Percentiles rank a stretch among this genome's conserved stretches.
These are phyloP conservation scores for Resseliella maxima DNA, from an alignment of 2,888 invertebrate species.

Conservation along the genomic window DNA sequence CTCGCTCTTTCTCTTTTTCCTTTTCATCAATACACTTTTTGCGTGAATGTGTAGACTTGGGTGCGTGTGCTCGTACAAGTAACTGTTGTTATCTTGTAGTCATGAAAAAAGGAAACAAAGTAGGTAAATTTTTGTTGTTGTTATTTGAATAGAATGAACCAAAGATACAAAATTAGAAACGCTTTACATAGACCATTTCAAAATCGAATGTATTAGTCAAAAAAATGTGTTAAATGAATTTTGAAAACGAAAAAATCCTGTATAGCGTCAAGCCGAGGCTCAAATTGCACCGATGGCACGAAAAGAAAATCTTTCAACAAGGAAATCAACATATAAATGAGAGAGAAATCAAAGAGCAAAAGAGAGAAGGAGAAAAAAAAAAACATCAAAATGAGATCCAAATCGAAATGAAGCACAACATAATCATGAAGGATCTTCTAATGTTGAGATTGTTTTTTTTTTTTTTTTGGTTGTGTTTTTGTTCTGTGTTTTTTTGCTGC, in stretches of 20 bases:
- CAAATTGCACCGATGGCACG: constrained; percentile 18
- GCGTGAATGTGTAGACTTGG: not conserved
- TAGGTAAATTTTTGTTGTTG: not conserved
- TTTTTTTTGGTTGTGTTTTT: constrained; percentile 42
- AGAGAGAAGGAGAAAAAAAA: not conserved
- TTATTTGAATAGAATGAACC: not conserved
- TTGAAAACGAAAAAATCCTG: not conserved
- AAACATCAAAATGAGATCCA: not conserved
- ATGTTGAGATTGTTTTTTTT: constrained; percentile 19
- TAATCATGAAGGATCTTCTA: constrained; percentile 47
- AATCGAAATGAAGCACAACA: constrained; percentile 40
- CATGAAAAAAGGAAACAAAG: constrained; percentile 16
- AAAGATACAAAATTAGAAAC: constrained; percentile 25
- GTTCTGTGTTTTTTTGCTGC: not conserved
- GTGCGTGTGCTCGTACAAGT: not conserved
- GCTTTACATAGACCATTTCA: not conserved
- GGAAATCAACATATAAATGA: not conserved
- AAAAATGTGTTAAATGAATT: constrained; percentile 43
- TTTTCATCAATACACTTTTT: not conserved
- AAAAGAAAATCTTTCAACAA: not conserved
- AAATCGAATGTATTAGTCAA: not conserved
- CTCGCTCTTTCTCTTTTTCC: not conserved
- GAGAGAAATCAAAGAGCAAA: not conserved
- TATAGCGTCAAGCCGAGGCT: not conserved
- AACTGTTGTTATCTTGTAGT: not conserved